Conservation (phyloP, 2,113 vertebrate species). For the Chaetodon auriga region DNA sequence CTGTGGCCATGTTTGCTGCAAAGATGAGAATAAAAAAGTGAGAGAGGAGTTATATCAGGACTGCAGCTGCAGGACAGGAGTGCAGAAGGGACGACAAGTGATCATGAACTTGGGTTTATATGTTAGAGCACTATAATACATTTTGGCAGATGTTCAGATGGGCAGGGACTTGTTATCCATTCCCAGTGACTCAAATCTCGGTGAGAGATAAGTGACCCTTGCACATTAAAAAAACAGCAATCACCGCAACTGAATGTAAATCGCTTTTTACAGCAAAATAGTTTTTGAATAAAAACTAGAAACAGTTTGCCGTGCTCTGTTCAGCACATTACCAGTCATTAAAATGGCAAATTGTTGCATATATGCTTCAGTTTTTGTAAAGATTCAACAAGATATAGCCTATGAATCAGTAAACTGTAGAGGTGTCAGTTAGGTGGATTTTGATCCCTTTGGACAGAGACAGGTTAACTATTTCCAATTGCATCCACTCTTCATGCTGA, state of each 20-base stretch:
- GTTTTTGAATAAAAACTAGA: no score
- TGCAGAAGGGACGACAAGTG: background rate
- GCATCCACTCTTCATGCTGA: no score
- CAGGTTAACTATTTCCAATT: no score
- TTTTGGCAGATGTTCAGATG: background rate
- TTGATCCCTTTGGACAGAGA: no score
- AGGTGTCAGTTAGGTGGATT: no score
- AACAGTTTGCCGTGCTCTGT: no score
- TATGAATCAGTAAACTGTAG: no score
- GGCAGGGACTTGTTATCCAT: background rate
- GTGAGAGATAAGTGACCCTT: background rate
- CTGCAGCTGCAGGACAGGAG: background rate
- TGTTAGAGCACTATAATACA: background rate
- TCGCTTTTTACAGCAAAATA: no score
- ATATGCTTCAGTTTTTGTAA: no score
- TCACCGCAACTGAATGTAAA: background rate
- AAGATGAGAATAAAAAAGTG: background rate
- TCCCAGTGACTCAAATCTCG: background rate
- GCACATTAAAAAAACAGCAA: background rate
- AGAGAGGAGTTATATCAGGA: background rate
- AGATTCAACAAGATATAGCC: no score
- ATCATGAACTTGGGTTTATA: background rate
- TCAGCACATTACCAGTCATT: no score
- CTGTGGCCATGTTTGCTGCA: slow-evolving; percentile 56
- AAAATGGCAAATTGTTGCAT: no score